phyloP scores from a whole-genome alignment of 1,140 invertebrate genomes.

The Magallana angulata region DNA sequence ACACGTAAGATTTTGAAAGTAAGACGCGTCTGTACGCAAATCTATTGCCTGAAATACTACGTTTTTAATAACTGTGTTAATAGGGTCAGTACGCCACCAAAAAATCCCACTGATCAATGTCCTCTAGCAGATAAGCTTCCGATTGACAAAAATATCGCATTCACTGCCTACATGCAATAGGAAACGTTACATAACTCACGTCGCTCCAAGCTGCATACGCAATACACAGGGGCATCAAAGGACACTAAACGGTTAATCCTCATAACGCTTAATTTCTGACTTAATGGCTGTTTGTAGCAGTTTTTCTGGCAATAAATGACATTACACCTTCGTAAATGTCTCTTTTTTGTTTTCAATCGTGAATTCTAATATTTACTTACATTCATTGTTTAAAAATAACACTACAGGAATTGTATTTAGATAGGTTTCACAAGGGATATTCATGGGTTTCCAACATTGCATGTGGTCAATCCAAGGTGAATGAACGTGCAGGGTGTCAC shows the following conservation, averaged over 20 bases:
- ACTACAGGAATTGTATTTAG: background rate
- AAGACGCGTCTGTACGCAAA: too few species aligned
- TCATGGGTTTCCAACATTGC: conserved; percentile 1
- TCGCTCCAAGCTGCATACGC: background rate
- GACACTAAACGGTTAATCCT: background rate
- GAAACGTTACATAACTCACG: conserved; percentile 26
- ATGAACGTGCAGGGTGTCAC: background rate
- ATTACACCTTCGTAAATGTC: background rate
- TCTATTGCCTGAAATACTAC: background rate
- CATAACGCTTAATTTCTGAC: background rate
- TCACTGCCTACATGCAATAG: conserved; percentile 12
- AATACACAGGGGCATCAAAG: background rate
- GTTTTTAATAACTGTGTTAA: background rate
- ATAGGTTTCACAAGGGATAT: background rate
- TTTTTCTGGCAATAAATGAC: background rate
- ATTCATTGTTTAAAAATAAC: background rate
- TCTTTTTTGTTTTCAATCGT: background rate
- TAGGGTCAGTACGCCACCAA: background rate
- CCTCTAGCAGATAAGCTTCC: background rate
- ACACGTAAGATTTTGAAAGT: too few species aligned
- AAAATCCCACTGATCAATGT: background rate
- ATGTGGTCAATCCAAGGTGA: conserved; percentile 28
- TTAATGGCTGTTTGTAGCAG: background rate
- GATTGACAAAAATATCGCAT: conserved; percentile 29
- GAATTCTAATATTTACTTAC: background rate